Percentiles rank a stretch among this genome's conserved stretches.
Evolutionary conservation across 2,113 vertebrate species (phyloP).

Genomic region (Colossoma macropomum): DNA sequence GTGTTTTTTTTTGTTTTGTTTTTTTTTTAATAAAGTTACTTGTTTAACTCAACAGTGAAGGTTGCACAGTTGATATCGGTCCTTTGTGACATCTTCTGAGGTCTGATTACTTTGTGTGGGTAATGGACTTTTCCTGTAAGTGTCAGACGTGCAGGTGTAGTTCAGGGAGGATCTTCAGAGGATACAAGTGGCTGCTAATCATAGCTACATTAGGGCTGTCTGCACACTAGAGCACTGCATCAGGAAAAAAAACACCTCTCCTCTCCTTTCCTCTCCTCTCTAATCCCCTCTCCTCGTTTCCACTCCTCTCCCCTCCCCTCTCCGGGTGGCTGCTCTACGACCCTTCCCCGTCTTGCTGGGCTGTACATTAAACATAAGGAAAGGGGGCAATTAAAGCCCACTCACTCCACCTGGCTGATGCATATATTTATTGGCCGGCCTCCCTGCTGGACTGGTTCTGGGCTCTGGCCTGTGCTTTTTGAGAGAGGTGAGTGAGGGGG

Average conservation of each 20-base stretch:
- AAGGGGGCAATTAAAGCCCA: slow-evolving; percentile 79
- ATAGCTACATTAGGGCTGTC: slow-evolving; percentile 39
- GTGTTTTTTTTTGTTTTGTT: too few species aligned
- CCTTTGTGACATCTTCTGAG: slow-evolving; percentile 14
- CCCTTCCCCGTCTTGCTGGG: slow-evolving; percentile 53
- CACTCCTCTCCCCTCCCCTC: slow-evolving; percentile 14
- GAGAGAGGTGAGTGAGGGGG: slow-evolving; percentile 42
- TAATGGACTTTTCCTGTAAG: slow-evolving; percentile 41
- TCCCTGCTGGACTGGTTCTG: slow-evolving; percentile 54
- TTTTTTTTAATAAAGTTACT: neutral
- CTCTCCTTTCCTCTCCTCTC: neutral
- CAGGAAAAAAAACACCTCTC: slow-evolving; percentile 8
- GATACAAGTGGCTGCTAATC: slow-evolving; percentile 39
- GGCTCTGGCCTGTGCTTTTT: slow-evolving; percentile 44
- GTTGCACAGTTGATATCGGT: slow-evolving; percentile 7
- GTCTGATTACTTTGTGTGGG: slow-evolving; percentile 35
- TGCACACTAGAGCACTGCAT: slow-evolving; percentile 26
- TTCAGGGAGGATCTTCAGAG: slow-evolving; percentile 21
- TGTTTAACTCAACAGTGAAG: neutral
- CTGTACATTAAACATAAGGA: slow-evolving; percentile 83
- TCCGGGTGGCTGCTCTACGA: slow-evolving; percentile 49
- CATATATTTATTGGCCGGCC: slow-evolving; percentile 75
- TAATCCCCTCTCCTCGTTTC: slow-evolving; percentile 1
- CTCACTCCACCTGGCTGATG: slow-evolving; percentile 76
- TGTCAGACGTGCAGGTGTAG: slow-evolving; percentile 36